Evolutionary conservation across 2,888 invertebrate genomes (phyloP).

Genomic region (Eupeodes latifasciatus): DNA sequence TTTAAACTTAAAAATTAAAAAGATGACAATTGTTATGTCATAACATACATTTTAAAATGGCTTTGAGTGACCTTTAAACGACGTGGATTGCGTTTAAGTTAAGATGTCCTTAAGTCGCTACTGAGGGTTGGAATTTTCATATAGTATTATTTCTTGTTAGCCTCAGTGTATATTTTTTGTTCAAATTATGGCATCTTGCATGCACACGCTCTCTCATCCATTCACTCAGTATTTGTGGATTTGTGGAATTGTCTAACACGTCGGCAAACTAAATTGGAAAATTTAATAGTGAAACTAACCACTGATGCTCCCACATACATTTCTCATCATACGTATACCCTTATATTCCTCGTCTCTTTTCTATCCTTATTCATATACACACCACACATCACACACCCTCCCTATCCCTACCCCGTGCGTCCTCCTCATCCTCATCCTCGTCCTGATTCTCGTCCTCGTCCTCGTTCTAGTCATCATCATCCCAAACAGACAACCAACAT

Average conservation of each 20-base stretch:
- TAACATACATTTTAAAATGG: too few relatives aligned
- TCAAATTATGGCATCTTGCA: constrained; percentile 64
- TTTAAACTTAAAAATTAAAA: too few relatives aligned
- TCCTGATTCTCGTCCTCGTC: not conserved
- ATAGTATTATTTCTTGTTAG: not conserved
- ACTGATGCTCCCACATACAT: constrained; percentile 26
- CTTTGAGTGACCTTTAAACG: too few relatives aligned
- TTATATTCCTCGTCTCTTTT: too few relatives aligned
- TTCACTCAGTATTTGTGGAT: constrained; percentile 70
- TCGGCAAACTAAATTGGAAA: constrained; percentile 76
- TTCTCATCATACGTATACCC: not conserved
- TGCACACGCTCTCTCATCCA: constrained; percentile 58
- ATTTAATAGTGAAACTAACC: constrained; percentile 75
- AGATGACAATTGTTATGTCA: too few relatives aligned
- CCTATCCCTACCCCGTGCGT: not conserved
- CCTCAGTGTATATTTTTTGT: constrained; percentile 41
- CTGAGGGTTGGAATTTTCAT: too few relatives aligned
- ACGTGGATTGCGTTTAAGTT: too few relatives aligned
- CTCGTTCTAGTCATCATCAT: constrained; percentile 17
- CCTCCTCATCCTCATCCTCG: too few relatives aligned
- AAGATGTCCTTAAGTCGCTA: too few relatives aligned
- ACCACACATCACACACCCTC: not conserved
- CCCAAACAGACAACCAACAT: constrained; percentile 54
- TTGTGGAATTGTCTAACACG: constrained; percentile 74
- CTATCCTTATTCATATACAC: constrained; percentile 2